Percentiles rank a stretch among this genome's conserved stretches.
These are phyloP conservation scores for Rhea americana DNA, from an alignment of 2,113 vertebrate species.

Conservation along the genomic window DNA sequence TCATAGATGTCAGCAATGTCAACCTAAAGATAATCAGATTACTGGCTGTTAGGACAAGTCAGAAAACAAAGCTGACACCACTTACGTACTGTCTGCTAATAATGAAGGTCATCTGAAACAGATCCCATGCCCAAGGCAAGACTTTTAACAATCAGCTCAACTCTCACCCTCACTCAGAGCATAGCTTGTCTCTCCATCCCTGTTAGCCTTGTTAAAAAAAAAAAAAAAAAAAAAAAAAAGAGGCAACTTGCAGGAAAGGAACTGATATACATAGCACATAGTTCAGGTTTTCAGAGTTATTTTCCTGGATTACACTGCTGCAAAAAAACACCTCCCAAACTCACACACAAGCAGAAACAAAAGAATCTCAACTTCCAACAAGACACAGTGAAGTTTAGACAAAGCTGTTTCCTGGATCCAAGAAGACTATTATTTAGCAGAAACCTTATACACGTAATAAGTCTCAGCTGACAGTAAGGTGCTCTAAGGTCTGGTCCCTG, in stretches of 20 bases:
- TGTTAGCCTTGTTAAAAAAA: neutral
- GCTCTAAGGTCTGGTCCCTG: neutral
- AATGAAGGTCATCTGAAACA: slow-evolving; percentile 42
- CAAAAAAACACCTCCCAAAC: neutral
- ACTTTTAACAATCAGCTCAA: neutral
- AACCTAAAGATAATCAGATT: slow-evolving; percentile 80
- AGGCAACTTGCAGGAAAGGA: neutral
- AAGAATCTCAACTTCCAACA: neutral
- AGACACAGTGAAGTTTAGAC: neutral
- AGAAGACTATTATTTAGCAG: neutral
- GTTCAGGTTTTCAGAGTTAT: neutral
- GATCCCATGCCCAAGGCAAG: neutral
- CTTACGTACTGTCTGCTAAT: neutral
- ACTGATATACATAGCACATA: accelerated
- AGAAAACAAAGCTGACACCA: neutral
- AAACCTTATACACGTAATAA: neutral
- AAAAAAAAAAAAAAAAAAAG: neutral
- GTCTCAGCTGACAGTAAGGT: neutral
- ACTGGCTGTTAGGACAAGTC: slow-evolving; percentile 57
- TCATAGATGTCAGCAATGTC: slow-evolving; percentile 81
- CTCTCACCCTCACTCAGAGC: neutral
- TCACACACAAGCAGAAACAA: neutral
- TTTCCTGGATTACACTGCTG: neutral
- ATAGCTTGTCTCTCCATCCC: neutral
- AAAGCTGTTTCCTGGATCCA: neutral